Percentiles rank a stretch among this genome's conserved stretches.
Evolutionary conservation across 2,888 invertebrate genomes (phyloP).

Genomic region (Sesia bembeciformis): DNA sequence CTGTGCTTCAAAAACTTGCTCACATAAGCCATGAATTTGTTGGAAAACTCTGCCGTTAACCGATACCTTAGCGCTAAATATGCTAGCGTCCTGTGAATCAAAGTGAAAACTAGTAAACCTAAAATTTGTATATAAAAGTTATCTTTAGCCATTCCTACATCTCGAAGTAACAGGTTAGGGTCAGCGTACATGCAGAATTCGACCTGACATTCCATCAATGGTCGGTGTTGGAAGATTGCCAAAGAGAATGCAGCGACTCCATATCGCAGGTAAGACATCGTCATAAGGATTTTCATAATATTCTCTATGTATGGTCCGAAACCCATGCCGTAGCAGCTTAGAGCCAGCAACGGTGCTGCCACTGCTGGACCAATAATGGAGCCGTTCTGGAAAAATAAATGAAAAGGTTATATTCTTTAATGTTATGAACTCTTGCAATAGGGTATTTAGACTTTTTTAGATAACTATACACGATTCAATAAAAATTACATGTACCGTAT

Average conservation of each 20-base stretch:
- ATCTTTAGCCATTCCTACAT: conserved; percentile 75
- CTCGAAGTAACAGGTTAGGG: conserved; percentile 75
- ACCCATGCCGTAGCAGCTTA: conserved; percentile 78
- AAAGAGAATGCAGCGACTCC: conserved; percentile 77
- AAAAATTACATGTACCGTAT: too few species aligned
- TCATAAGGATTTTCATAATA: conserved; percentile 71
- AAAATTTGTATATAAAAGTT: conserved; percentile 71
- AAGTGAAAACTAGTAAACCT: conserved; percentile 71
- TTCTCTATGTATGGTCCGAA: conserved; percentile 70
- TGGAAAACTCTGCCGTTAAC: conserved; percentile 71
- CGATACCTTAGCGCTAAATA: conserved; percentile 74
- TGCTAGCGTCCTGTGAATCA: conserved; percentile 67
- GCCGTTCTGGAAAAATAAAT: conserved; percentile 68
- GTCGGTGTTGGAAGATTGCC: conserved; percentile 76
- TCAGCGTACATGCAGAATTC: conserved; percentile 74
- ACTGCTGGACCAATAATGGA: conserved; percentile 74
- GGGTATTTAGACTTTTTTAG: too few species aligned
- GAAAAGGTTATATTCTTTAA: not conserved
- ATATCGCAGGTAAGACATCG: conserved; percentile 78
- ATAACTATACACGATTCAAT: too few species aligned
- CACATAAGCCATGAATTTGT: conserved; percentile 67
- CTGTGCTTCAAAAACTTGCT: conserved; percentile 71
- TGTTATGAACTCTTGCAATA: too few species aligned
- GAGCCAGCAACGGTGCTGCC: conserved; percentile 70
- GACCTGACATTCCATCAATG: conserved; percentile 74